Conservation (phyloP, 2,888 invertebrate genomes). For the Pimpla rufipes region DNA sequence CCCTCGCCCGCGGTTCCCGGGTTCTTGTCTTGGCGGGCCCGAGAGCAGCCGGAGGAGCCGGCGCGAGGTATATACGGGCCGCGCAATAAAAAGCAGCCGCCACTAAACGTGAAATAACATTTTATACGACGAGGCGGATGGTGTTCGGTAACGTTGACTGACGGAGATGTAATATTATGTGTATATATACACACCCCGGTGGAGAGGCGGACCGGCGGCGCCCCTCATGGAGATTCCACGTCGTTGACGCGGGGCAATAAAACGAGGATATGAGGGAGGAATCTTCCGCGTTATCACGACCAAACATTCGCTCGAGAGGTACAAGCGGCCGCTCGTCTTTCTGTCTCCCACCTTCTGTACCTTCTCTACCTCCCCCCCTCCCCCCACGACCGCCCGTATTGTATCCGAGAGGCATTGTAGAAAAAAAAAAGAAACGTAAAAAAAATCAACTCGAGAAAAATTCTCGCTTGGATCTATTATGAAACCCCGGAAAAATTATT, state of each 20-base stretch:
- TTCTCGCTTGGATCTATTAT: neutral
- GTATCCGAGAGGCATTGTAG: constrained; percentile 1
- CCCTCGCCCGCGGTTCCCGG: neutral
- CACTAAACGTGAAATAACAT: constrained; percentile 61
- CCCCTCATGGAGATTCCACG: constrained; percentile 56
- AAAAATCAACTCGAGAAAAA: neutral
- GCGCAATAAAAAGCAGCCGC: constrained; percentile 57
- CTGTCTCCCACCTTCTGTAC: constrained; percentile 9
- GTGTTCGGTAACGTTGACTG: constrained; percentile 46
- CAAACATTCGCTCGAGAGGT: constrained; percentile 56
- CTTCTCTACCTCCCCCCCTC: constrained; percentile 13
- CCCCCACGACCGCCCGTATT: constrained; percentile 10
- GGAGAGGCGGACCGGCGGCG: neutral
- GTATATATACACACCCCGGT: constrained; percentile 34
- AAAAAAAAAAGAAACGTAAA: too few species aligned
- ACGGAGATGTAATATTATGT: constrained; percentile 45
- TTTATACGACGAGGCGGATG: constrained; percentile 61
- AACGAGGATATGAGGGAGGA: constrained; percentile 52
- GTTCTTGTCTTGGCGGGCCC: neutral
- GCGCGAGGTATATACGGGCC: neutral
- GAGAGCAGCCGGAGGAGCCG: neutral
- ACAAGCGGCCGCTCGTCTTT: constrained; percentile 40
- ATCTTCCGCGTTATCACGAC: constrained; percentile 61
- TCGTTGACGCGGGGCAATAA: constrained; percentile 49
- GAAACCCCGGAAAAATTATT: too few species aligned